phyloP scores from a whole-genome alignment of 2,888 invertebrate species.

The Peribatodes rhomboidaria region DNA sequence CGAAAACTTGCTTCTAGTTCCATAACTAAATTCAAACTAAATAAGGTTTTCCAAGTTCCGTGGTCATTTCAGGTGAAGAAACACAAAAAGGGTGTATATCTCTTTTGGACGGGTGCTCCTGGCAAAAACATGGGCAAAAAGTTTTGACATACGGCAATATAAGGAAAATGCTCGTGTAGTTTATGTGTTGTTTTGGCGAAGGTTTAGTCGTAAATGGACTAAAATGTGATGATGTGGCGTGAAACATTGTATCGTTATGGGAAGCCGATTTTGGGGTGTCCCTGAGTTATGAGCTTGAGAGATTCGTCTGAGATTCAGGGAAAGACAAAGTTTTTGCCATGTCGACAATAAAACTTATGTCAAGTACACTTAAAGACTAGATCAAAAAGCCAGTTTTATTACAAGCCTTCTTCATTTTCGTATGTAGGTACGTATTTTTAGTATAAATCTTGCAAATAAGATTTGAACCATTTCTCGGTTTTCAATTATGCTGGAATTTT shows the following conservation, averaged over 20 bases:
- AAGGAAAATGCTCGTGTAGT: slow-evolving; percentile 58
- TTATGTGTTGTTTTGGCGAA: slow-evolving; percentile 58
- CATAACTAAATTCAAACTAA: slow-evolving; percentile 61
- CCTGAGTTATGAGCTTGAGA: background rate
- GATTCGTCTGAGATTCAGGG: background rate
- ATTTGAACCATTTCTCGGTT: too few species aligned
- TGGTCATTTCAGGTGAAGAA: slow-evolving; percentile 64
- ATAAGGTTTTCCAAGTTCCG: slow-evolving; percentile 56
- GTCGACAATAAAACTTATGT: too few species aligned
- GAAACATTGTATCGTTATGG: slow-evolving; percentile 26
- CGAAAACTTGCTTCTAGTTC: slow-evolving; percentile 57
- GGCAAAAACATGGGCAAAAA: slow-evolving; percentile 69
- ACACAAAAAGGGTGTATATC: slow-evolving; percentile 57
- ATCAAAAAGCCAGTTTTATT: too few species aligned
- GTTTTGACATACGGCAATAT: slow-evolving; percentile 62
- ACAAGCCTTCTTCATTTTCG: too few species aligned
- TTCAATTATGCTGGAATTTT: too few species aligned
- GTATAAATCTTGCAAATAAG: too few species aligned
- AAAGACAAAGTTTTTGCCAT: background rate
- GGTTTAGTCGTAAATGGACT: slow-evolving; percentile 54
- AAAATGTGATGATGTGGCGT: slow-evolving; percentile 34
- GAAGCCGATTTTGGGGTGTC: slow-evolving; percentile 9
- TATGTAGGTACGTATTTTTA: too few species aligned
- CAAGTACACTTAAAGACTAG: too few species aligned
- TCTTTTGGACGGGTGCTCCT: slow-evolving; percentile 60